A percentile compares a stretch with the other conserved stretches of the same genome.
phyloP scores from a whole-genome alignment of 1,140 invertebrate species.

The Aphis craccivora region DNA sequence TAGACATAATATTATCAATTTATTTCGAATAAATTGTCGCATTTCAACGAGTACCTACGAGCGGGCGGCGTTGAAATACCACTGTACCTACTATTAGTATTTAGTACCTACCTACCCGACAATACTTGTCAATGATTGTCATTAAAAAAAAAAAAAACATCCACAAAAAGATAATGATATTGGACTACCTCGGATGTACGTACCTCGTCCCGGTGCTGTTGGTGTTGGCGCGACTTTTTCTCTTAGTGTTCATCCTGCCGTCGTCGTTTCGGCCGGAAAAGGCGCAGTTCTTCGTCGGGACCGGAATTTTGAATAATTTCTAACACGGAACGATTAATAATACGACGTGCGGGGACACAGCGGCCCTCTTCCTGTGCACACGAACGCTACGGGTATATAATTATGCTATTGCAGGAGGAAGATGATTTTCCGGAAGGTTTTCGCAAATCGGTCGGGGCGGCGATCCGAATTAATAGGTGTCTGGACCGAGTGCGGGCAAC shows the following conservation, averaged over 20 bases:
- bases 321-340: conserved; percentile 10
- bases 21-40: neutral
- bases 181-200: neutral
- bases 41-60: neutral
- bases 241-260: conserved; percentile 65
- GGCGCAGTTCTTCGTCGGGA: conserved; percentile 69
- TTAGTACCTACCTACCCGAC: neutral
- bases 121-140: neutral
- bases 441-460: neutral
- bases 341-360: neutral
- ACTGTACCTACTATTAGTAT: neutral
- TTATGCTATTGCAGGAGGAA: neutral
- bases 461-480: neutral
- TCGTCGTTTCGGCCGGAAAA: conserved; percentile 66
- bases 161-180: neutral
- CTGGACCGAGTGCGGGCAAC: neutral
- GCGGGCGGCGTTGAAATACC: no score
- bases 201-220: conserved; percentile 61
- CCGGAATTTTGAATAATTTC: conserved; percentile 68
- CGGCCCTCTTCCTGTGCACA: neutral
- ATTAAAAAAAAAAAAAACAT: neutral
- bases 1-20: neutral
- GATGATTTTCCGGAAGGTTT: conserved; percentile 13
- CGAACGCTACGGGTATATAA: neutral
- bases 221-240: conserved; percentile 66